These are phyloP conservation scores for Pangasius sanitwongsei DNA, from an alignment of 2,797 vertebrate species.

Conservation along the genomic window DNA sequence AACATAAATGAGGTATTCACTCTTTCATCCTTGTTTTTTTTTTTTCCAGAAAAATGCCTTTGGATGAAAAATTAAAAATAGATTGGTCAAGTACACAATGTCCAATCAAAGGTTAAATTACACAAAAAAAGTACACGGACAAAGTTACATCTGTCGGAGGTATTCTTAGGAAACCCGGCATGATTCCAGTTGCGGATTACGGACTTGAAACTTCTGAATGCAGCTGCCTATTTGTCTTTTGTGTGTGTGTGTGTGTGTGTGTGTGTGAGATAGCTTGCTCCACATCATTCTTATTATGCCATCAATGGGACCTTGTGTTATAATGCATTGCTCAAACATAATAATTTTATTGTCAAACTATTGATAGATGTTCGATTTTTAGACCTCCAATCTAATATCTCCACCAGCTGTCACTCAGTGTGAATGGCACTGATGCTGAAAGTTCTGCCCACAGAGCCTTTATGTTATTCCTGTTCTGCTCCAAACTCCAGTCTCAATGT, in stretches of 20 bases:
- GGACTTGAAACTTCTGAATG: not conserved
- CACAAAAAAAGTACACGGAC: not conserved
- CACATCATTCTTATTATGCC: too few relatives aligned
- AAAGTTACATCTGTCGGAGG: not conserved
- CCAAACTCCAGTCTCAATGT: constrained; percentile 60
- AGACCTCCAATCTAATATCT: not conserved
- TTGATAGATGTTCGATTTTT: not conserved
- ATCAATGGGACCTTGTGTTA: too few relatives aligned
- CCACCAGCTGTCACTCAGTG: not conserved
- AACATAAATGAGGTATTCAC: not conserved
- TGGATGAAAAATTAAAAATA: not conserved
- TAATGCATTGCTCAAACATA: not conserved
- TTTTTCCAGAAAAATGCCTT: not conserved
- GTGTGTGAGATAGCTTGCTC: too few relatives aligned
- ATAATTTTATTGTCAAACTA: not conserved
- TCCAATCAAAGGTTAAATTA: not conserved
- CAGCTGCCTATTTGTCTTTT: not conserved
- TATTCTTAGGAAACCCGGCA: not conserved
- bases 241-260: not conserved
- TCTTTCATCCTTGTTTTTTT: not conserved
- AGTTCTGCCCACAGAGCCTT: constrained; percentile 60
- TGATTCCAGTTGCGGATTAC: not conserved
- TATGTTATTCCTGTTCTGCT: constrained; percentile 55
- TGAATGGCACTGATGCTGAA: not conserved
- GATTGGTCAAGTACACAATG: not conserved